These are phyloP conservation scores for Phataginus tricuspis DNA, from an alignment of 2,797 vertebrate genomes.

Conservation along the genomic window DNA sequence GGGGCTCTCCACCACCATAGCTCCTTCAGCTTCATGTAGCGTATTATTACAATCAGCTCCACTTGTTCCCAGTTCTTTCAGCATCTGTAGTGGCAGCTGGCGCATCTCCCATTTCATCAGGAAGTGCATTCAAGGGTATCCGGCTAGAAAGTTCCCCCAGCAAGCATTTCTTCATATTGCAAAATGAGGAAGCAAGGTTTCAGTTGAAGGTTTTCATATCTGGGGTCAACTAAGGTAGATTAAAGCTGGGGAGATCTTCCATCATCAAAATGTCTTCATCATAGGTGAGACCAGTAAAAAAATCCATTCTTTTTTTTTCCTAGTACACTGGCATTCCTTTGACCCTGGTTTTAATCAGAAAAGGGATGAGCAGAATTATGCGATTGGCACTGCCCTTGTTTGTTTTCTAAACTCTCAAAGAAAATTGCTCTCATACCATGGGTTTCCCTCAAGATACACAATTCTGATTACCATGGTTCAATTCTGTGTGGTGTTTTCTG, in stretches of 20 bases:
- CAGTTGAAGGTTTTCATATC: slow-evolving; percentile 66
- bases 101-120: slow-evolving; percentile 83
- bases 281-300: background rate
- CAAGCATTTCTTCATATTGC: slow-evolving; percentile 82
- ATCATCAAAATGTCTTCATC: background rate
- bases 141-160: slow-evolving; percentile 83
- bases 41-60: slow-evolving; percentile 89
- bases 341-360: slow-evolving; percentile 45
- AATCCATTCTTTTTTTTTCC: background rate
- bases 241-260: slow-evolving; percentile 62
- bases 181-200: slow-evolving; percentile 77
- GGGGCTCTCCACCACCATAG: slow-evolving; percentile 78
- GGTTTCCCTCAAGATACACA: slow-evolving; percentile 54
- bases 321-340: slow-evolving; percentile 22
- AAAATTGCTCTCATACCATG: slow-evolving; percentile 58
- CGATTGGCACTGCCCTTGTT: slow-evolving; percentile 46
- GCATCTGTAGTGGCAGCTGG: slow-evolving; percentile 89
- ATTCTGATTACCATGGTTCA: slow-evolving; percentile 29
- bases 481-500: slow-evolving; percentile 10
- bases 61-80: slow-evolving; percentile 85
- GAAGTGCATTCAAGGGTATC: slow-evolving; percentile 89
- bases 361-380: slow-evolving; percentile 46
- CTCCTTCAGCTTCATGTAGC: slow-evolving; percentile 76
- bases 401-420: slow-evolving; percentile 59
- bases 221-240: slow-evolving; percentile 79